Conservation (phyloP, 1,140 invertebrate genomes). For the Branchinecta lynchi region DNA sequence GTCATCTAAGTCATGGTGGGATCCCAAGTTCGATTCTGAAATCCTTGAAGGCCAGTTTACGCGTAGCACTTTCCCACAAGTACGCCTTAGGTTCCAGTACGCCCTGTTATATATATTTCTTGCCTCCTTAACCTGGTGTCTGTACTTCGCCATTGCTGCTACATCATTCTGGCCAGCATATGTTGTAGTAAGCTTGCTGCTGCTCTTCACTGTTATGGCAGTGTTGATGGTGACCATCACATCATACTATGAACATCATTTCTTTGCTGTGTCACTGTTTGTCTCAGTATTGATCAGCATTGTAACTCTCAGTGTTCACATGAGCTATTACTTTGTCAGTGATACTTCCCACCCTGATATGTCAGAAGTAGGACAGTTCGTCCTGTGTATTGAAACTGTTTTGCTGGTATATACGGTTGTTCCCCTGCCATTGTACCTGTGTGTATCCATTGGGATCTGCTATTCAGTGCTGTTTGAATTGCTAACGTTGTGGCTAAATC, state of each 20-base stretch:
- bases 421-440: constrained; percentile 72
- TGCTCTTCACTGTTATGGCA: constrained; percentile 35
- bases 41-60: constrained; percentile 79
- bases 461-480: constrained; percentile 72
- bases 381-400: constrained; percentile 67
- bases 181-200: constrained; percentile 39
- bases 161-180: constrained; percentile 41
- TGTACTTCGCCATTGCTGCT: constrained; percentile 35
- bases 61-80: constrained; percentile 70
- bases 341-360: constrained; percentile 29
- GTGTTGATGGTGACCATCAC: constrained; percentile 49
- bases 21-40: constrained; percentile 83
- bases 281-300: constrained; percentile 47
- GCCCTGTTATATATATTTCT: constrained; percentile 41
- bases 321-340: constrained; percentile 37
- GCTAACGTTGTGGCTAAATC: constrained; percentile 26
- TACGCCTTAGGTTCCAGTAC: constrained; percentile 71
- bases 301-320: constrained; percentile 45
- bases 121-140: constrained; percentile 39
- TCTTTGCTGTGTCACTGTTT: constrained; percentile 44
- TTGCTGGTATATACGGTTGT: constrained; percentile 82
- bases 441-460: constrained; percentile 51
- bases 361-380: constrained; percentile 60
- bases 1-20: constrained; percentile 71
- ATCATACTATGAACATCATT: constrained; percentile 46